These are phyloP conservation scores for Luidia sarsii DNA, from an alignment of 53 echinoderm and acorn worm species.

Conservation along the genomic window DNA sequence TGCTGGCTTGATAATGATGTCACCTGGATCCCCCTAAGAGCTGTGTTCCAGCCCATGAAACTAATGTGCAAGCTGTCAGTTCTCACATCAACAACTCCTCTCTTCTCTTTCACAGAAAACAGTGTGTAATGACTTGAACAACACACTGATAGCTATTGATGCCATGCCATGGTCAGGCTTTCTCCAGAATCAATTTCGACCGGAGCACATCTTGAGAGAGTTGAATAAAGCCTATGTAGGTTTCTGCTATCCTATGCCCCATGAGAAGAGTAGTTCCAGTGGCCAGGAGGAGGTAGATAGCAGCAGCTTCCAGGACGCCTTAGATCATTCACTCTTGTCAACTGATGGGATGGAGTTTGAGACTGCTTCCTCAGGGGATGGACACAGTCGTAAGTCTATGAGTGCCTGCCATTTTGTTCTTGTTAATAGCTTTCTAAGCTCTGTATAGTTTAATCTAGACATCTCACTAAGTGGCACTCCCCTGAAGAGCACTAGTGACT, in stretches of 20 bases:
- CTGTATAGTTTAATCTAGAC: too few relatives aligned
- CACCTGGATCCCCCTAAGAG: too few relatives aligned
- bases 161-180: conserved; percentile 55
- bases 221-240: conserved; percentile 87
- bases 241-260: conserved; percentile 50
- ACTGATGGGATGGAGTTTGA: conserved; percentile 81
- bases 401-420: too few relatives aligned
- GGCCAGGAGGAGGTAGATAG: conserved; percentile 34
- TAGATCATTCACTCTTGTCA: conserved; percentile 76
- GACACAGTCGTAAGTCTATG: conserved; percentile 35
- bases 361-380: conserved; percentile 78
- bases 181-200: conserved; percentile 64
- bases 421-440: too few relatives aligned
- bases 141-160: conserved; percentile 75
- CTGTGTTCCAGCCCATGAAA: too few relatives aligned
- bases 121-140: conserved; percentile 72
- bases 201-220: conserved; percentile 63
- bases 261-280: not conserved
- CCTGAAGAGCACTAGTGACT: too few relatives aligned
- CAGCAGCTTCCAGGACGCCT: conserved; percentile 70
- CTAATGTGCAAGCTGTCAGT: too few relatives aligned
- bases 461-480: too few relatives aligned
- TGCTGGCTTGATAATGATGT: too few relatives aligned
- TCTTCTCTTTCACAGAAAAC: too few relatives aligned
- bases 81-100: too few relatives aligned